These are phyloP conservation scores for Proctacanthus coquilletti DNA, from an alignment of 1,140 invertebrate genomes.

Conservation along the genomic window DNA sequence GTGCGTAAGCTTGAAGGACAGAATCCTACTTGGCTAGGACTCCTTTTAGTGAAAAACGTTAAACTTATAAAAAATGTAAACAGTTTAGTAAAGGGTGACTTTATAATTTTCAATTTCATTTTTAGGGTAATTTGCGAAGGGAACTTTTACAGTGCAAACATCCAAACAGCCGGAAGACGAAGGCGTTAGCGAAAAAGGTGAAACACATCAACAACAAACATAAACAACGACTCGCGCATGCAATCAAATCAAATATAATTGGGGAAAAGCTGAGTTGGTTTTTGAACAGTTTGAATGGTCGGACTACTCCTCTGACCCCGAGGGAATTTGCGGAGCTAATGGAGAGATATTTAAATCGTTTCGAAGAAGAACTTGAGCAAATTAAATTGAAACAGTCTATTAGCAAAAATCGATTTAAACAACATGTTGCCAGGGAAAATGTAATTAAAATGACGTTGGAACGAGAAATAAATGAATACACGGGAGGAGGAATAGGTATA, in stretches of 20 bases:
- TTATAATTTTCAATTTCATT: not conserved
- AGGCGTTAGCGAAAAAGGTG: conserved; percentile 46
- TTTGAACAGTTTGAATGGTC: conserved; percentile 38
- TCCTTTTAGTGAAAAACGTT: no score
- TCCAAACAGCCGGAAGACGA: conserved; percentile 61
- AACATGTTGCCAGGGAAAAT: conserved; percentile 59
- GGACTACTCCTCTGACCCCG: conserved; percentile 36
- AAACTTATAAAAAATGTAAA: no score
- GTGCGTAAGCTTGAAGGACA: no score
- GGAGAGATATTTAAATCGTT: conserved; percentile 36
- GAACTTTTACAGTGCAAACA: conserved; percentile 48
- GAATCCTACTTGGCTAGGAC: no score
- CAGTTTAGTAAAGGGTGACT: no score
- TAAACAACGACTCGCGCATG: conserved; percentile 42
- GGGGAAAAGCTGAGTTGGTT: conserved; percentile 61
- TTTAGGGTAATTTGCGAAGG: conserved; percentile 27
- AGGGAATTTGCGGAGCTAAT: conserved; percentile 42
- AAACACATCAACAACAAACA: conserved; percentile 45
- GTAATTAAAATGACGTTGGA: conserved; percentile 53
- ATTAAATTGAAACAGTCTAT: conserved; percentile 59
- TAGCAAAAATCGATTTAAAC: conserved; percentile 43
- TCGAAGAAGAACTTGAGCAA: conserved; percentile 61
- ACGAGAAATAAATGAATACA: conserved; percentile 49
- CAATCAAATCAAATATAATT: conserved; percentile 51
- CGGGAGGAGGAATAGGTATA: conserved; percentile 53